Percentiles rank a stretch among this genome's conserved stretches.
phyloP scores from a whole-genome alignment of 2,113 vertebrate species.

The Festucalex cinctus region DNA sequence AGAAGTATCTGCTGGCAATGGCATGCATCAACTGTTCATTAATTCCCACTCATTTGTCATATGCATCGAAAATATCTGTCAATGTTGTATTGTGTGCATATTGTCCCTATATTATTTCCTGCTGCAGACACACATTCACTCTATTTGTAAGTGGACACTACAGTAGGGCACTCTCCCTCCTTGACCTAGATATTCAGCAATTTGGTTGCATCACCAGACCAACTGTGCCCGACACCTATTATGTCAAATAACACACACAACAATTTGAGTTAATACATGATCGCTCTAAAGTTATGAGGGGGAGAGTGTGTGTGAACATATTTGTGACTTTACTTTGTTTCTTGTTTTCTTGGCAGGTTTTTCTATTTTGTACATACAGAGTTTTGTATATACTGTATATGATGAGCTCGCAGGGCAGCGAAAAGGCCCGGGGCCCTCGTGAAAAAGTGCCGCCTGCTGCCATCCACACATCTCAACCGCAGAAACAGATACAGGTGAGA shows the following conservation, averaged over 20 bases:
- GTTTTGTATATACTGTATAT: conserved; percentile 99
- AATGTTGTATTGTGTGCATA: not conserved
- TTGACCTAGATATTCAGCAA: conserved; percentile 65
- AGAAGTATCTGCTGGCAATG: not conserved
- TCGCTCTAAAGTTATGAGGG: not conserved
- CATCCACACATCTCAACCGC: conserved; percentile 81
- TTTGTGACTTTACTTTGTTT: not conserved
- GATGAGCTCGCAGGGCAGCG: conserved; percentile 95
- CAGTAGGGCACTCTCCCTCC: conserved; percentile 49
- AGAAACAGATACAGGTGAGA: conserved; percentile 93
- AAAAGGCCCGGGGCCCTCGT: conserved; percentile 89
- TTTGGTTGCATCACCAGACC: conserved; percentile 45
- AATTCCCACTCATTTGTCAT: not conserved
- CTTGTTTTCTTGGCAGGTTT: conserved; percentile 79
- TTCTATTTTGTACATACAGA: conserved; percentile 99
- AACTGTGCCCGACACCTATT: conserved; percentile 37
- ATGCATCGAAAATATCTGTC: not conserved
- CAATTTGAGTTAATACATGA: conserved; percentile 8
- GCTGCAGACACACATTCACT: conserved; percentile 10
- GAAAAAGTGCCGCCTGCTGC: conserved; percentile 86
- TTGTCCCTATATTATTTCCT: conserved; percentile 9
- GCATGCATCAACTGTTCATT: not conserved
- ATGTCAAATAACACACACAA: conserved; percentile 13
- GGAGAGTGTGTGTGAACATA: not conserved
- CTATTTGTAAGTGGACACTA: conserved; percentile 53